Evolutionary conservation across 2,113 vertebrate genomes (phyloP).

Genomic region (Dascyllus trimaculatus): DNA sequence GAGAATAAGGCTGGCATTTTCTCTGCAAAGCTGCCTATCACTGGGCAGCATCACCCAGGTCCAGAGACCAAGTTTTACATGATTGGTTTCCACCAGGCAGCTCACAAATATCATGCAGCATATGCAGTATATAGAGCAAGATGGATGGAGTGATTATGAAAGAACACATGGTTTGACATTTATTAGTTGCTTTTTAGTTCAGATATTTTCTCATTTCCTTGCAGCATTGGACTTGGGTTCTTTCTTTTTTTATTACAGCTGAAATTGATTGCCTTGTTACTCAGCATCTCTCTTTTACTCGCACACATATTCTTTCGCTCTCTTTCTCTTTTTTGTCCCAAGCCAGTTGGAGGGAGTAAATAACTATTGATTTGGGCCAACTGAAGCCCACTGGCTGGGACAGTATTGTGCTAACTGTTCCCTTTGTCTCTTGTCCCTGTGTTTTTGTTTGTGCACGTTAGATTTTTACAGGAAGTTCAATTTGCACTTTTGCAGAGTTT

Average conservation of each 20-base stretch:
- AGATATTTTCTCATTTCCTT: slow-evolving; percentile 76
- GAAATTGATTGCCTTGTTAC: slow-evolving; percentile 78
- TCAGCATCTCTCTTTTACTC: slow-evolving; percentile 68
- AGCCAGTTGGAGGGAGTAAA: slow-evolving; percentile 75
- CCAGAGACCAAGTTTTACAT: slow-evolving; percentile 39
- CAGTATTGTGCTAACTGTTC: slow-evolving; percentile 63
- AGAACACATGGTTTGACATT: slow-evolving; percentile 68
- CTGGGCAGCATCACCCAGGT: slow-evolving; percentile 17
- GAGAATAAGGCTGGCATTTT: slow-evolving; percentile 28
- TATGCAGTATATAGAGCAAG: slow-evolving; percentile 53
- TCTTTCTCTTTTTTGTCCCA: slow-evolving; percentile 47
- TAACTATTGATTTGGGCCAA: slow-evolving; percentile 76
- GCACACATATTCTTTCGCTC: slow-evolving; percentile 38
- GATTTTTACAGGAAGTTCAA: slow-evolving; percentile 24
- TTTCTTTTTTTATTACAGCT: slow-evolving; percentile 46
- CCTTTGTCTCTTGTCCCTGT: slow-evolving; percentile 45
- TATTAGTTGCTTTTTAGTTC: slow-evolving; percentile 75
- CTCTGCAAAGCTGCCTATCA: slow-evolving; percentile 25
- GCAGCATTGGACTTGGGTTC: slow-evolving; percentile 42
- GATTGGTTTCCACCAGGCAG: slow-evolving; percentile 51
- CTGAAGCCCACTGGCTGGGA: slow-evolving; percentile 62
- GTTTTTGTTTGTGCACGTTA: slow-evolving; percentile 32
- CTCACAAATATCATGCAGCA: slow-evolving; percentile 26
- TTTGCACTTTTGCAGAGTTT: slow-evolving; percentile 30
- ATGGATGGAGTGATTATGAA: slow-evolving; percentile 77